These are phyloP conservation scores for Cephus sareptanus DNA, from an alignment of 2,888 invertebrate species.

Conservation along the genomic window DNA sequence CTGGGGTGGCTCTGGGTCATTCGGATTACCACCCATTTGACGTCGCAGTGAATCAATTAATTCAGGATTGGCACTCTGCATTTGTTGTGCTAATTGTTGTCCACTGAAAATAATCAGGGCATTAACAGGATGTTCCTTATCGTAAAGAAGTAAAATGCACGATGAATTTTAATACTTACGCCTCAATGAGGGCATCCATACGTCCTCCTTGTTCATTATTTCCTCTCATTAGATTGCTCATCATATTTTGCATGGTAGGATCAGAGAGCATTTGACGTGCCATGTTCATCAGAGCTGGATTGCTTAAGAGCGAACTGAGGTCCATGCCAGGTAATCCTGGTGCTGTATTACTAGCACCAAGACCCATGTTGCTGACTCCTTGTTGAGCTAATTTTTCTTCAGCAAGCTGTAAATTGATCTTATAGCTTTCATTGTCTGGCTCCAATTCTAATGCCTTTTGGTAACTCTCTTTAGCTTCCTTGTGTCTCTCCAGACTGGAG, in stretches of 20 bases:
- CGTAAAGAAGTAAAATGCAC: not conserved
- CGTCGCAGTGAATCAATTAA: slow-evolving; percentile 81
- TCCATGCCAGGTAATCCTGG: slow-evolving; percentile 65
- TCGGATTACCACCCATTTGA: slow-evolving; percentile 67
- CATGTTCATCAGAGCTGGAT: slow-evolving; percentile 86
- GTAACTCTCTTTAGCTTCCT: slow-evolving; percentile 88
- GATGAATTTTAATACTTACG: slow-evolving; percentile 60
- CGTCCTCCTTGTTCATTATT: slow-evolving; percentile 51
- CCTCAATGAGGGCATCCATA: slow-evolving; percentile 68
- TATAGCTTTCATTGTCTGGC: slow-evolving; percentile 91
- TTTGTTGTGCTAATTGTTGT: slow-evolving; percentile 84
- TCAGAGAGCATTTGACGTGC: slow-evolving; percentile 87
- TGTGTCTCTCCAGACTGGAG: slow-evolving; percentile 83
- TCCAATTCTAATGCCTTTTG: slow-evolving; percentile 90
- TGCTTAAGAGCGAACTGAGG: slow-evolving; percentile 77
- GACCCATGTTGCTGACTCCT: slow-evolving; percentile 38
- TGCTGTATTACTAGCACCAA: slow-evolving; percentile 39
- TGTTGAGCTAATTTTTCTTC: slow-evolving; percentile 72
- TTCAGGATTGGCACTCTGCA: slow-evolving; percentile 85
- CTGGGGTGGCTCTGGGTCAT: slow-evolving; percentile 55
- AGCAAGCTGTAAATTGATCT: slow-evolving; percentile 85
- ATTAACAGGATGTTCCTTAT: not conserved
- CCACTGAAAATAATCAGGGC: slow-evolving; percentile 69
- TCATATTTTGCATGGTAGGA: slow-evolving; percentile 83
- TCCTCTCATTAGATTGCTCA: slow-evolving; percentile 71